phyloP scores from a whole-genome alignment of 2,888 invertebrate species.

The Xanthorhoe spadicearia region DNA sequence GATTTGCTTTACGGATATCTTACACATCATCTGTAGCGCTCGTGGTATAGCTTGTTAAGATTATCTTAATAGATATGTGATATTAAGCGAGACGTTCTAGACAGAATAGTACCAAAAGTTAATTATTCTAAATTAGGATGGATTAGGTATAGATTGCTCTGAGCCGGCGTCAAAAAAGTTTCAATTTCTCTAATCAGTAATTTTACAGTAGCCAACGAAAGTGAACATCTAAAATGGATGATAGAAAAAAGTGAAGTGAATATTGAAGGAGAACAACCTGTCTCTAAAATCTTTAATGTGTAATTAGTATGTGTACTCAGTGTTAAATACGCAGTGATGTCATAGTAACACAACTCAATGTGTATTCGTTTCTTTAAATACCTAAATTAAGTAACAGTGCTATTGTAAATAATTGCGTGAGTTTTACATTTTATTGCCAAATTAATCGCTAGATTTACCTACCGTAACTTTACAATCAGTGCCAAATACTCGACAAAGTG shows the following conservation, averaged over 20 bases:
- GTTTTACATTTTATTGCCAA: no score
- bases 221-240: neutral
- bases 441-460: neutral
- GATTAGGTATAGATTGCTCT: neutral
- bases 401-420: neutral
- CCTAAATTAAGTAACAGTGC: neutral
- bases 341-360: neutral
- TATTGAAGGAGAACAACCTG: neutral
- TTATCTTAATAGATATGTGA: no score
- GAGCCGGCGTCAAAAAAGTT: neutral
- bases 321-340: neutral
- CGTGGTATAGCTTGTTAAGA: no score
- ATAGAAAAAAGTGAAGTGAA: neutral
- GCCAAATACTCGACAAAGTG: neutral
- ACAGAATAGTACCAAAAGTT: no score
- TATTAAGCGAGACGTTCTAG: no score
- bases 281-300: conserved; percentile 1
- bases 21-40: no score
- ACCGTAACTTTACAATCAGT: neutral
- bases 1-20: no score
- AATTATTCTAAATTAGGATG: neutral
- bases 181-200: neutral
- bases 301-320: neutral
- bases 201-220: neutral
- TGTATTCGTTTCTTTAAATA: neutral